A percentile compares a stretch with the other conserved stretches of the same genome.
Conservation (phyloP, 2,797 vertebrate genomes). For the Silurus aristotelis region DNA sequence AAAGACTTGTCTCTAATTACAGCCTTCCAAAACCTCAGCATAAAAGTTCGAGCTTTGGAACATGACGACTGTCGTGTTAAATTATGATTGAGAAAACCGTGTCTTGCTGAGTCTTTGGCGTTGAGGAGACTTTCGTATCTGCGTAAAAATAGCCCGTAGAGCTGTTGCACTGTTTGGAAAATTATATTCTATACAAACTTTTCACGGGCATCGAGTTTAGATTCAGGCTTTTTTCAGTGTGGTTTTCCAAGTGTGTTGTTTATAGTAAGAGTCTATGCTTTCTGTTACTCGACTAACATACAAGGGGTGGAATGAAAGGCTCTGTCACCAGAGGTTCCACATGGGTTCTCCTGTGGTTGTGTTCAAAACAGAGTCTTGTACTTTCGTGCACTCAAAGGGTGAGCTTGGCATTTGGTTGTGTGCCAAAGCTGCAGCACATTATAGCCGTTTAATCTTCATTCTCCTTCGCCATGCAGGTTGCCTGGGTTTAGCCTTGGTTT, state of each 20-base stretch:
- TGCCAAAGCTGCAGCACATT: conserved; percentile 51
- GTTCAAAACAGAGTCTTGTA: conserved; percentile 51
- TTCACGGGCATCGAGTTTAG: conserved; percentile 62
- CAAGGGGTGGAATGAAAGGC: conserved; percentile 75
- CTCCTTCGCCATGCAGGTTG: conserved; percentile 60
- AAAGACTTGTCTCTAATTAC: conserved; percentile 73
- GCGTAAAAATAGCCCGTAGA: conserved; percentile 43
- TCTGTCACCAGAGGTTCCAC: conserved; percentile 73
- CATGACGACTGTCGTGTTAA: conserved; percentile 65
- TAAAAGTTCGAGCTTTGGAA: conserved; percentile 64
- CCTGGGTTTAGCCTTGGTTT: conserved; percentile 63
- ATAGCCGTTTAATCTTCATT: conserved; percentile 60
- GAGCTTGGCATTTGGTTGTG: conserved; percentile 54
- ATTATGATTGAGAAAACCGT: conserved; percentile 66
- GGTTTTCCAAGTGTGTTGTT: conserved; percentile 81
- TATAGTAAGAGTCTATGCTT: conserved; percentile 76
- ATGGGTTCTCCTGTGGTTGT: conserved; percentile 67
- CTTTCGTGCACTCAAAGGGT: conserved; percentile 48
- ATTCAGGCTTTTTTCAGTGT: conserved; percentile 74
- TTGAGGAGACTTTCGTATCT: conserved; percentile 48
- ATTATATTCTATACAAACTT: conserved; percentile 57
- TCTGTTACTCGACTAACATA: conserved; percentile 75
- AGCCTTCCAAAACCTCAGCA: conserved; percentile 67
- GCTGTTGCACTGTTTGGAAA: conserved; percentile 54
- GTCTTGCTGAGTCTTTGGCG: conserved; percentile 44